These are phyloP conservation scores for Choristoneura fumiferana DNA, from an alignment of 1,140 invertebrate species.

Conservation along the genomic window DNA sequence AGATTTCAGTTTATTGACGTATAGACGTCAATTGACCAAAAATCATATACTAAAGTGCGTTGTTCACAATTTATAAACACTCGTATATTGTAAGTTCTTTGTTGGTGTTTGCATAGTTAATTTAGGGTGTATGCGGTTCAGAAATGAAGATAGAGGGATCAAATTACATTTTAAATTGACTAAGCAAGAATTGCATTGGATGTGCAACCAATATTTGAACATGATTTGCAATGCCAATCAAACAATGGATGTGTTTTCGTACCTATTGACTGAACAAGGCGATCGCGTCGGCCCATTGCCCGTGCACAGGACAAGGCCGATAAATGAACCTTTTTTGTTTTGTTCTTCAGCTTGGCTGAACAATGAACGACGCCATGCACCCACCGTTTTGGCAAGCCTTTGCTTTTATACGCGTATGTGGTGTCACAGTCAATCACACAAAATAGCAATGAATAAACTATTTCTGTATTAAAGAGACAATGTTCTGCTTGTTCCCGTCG, in stretches of 20 bases:
- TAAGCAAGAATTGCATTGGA: no score
- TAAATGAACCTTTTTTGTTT: background rate
- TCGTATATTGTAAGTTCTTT: no score
- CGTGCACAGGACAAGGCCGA: background rate
- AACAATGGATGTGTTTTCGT: background rate
- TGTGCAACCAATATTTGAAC: no score
- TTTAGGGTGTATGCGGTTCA: no score
- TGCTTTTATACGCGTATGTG: background rate
- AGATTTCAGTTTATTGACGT: no score
- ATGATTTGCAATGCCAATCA: conserved; percentile 1
- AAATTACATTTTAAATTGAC: no score
- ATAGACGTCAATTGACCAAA: no score
- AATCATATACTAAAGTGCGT: no score
- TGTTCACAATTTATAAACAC: no score
- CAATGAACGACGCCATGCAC: background rate
- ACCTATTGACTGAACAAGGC: background rate
- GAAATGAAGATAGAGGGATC: no score
- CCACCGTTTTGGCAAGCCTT: background rate
- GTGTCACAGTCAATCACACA: background rate
- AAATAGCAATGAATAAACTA: background rate
- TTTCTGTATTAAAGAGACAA: background rate
- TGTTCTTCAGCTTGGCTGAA: background rate
- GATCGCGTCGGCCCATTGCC: conserved; percentile 3
- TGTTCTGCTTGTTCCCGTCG: background rate
- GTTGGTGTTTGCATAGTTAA: no score